These are phyloP conservation scores for Hippopotamyrus pictus DNA, from an alignment of 2,797 vertebrate genomes.

Conservation along the genomic window DNA sequence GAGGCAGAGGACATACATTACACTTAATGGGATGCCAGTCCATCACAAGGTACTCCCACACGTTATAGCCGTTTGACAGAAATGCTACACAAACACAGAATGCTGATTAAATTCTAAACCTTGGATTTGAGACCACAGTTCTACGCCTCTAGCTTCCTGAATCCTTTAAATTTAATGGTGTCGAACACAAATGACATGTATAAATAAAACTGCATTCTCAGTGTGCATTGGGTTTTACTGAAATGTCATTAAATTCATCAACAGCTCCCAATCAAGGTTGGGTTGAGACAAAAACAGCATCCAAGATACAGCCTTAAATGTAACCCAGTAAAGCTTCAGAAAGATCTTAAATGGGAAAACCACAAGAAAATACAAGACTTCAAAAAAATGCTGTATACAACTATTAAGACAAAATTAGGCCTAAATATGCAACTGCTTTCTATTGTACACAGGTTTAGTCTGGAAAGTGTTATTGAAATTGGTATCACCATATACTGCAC, in stretches of 20 bases:
- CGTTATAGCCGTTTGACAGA: background rate
- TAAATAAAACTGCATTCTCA: background rate
- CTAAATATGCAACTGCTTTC: background rate
- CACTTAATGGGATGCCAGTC: background rate
- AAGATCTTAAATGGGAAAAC: background rate
- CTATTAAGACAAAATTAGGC: background rate
- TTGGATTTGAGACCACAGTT: background rate
- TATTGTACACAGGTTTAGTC: background rate
- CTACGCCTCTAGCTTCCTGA: background rate
- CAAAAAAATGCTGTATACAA: background rate
- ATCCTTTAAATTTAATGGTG: background rate
- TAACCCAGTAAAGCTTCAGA: background rate
- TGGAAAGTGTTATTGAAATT: background rate
- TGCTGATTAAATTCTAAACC: background rate
- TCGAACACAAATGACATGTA: background rate
- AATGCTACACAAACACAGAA: background rate
- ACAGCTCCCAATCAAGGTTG: background rate
- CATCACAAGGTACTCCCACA: background rate
- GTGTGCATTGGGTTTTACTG: background rate
- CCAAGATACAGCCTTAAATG: background rate
- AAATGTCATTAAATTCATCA: background rate
- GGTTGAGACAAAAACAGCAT: background rate
- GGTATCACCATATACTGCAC: background rate
- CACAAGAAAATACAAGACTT: background rate
- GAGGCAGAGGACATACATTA: background rate